Conservation (phyloP, 2,113 vertebrate genomes). For the Apaloderma vittatum region DNA sequence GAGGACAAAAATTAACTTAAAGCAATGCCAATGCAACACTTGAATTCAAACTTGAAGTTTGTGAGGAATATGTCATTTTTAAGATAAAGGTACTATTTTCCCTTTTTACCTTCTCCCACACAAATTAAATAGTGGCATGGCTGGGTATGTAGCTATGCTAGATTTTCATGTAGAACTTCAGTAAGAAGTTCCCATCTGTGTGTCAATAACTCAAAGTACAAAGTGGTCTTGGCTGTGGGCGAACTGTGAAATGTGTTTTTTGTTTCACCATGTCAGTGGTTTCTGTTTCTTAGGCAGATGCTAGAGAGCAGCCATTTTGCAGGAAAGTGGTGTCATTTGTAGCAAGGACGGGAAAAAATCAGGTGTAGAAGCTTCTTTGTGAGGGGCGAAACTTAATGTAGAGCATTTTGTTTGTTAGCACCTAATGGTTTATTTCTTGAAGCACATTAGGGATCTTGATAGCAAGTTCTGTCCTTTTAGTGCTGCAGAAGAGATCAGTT, state of each 20-base stretch:
- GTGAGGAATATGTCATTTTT: background rate
- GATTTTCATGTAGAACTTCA: background rate
- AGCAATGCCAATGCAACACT: background rate
- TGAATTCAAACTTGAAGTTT: background rate
- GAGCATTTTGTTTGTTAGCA: background rate
- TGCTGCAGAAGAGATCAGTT: background rate
- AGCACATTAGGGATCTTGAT: background rate
- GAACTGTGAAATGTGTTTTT: constrained; percentile 14
- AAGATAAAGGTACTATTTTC: background rate
- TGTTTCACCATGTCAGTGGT: constrained; percentile 3
- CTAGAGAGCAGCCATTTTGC: background rate
- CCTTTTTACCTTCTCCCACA: background rate
- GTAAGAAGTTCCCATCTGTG: background rate
- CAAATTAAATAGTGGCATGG: background rate
- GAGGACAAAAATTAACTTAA: constrained; percentile 42
- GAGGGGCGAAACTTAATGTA: background rate
- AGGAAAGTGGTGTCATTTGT: background rate
- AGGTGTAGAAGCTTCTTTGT: background rate
- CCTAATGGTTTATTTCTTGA: background rate
- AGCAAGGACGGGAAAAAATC: background rate
- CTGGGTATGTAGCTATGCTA: background rate
- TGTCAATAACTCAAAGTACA: background rate
- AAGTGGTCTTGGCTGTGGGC: background rate
- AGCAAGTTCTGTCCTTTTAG: background rate
- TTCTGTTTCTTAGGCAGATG: constrained; percentile 25